Evolutionary conservation across 2,888 invertebrate genomes (phyloP), one percentile per base, ranked within the genome.

Genomic region (Sinodicranocentrus sp.): DNA sequence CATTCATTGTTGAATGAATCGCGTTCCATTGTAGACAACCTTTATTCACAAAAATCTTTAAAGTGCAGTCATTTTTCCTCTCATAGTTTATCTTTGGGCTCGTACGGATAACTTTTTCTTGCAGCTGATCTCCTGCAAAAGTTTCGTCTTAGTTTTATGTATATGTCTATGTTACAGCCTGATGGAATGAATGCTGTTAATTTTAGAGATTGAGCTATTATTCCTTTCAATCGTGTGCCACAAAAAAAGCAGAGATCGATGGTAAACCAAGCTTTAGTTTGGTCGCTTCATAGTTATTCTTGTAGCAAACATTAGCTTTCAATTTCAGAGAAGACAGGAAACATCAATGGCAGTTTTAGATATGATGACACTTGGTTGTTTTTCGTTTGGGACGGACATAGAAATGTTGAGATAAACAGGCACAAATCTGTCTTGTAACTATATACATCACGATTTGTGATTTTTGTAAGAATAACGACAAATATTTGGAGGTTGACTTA

Each of bases 291-390:
- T 5, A 48, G 25, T 52, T 68, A 17, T 44, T 48, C 25, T 44
- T 67, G 25, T 25, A 28, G n/a, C 52, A 71, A 71, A 71, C 28
- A 54, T 48, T 26, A n/a, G n/a, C n/a, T 33, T 48, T 59, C 73
- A 48, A 43, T 59, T 73, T 19, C 63, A 63, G 25, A 44, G 73
- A 73, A 73, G 26, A 48, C 73, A 61, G 73, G 73, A 73, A 73
- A 73, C 73, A 63, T 48, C 44, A 73, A 63, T 73, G 26, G 43
- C 73, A 25, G 43, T 63, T 63, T 33, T 19, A 61, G 61, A 73
- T 63, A 73, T 43, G 59, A 23, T 59, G 59, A 28, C 72, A 72
- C 25, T 68, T 52, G 26, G 10, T 21, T 54, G 15, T 70, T 70
- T 70, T 54, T 68, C 68, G 48, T 68, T 26, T 48, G 3, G 44